These are phyloP conservation scores for Spea bombifrons DNA, from an alignment of 2,113 vertebrate species.

Conservation along the genomic window DNA sequence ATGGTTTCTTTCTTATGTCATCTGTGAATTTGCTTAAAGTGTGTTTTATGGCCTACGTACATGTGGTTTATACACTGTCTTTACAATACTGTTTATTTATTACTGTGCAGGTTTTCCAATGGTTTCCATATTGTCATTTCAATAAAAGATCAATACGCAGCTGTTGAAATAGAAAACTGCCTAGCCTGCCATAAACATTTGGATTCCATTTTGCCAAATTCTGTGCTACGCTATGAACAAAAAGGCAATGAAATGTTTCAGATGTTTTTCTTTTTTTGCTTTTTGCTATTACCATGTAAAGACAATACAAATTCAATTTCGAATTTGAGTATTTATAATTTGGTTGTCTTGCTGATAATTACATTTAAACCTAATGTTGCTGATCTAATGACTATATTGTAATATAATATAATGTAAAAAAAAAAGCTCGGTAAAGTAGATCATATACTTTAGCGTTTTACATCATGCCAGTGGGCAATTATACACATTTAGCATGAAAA, in stretches of 20 bases:
- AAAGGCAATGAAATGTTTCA: neutral
- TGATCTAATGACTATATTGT: neutral
- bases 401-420: neutral
- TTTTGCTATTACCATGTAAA: neutral
- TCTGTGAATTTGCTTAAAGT: constrained; percentile 4
- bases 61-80: neutral
- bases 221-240: neutral
- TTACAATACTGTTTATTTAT: constrained; percentile 14
- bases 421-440: neutral
- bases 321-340: no score
- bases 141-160: neutral
- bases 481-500: neutral
- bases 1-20: constrained; percentile 25
- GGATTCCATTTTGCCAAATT: neutral
- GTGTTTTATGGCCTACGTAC: neutral
- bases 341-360: no score
- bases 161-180: neutral
- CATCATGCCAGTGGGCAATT: no score
- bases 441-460: neutral
- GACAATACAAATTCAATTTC: neutral
- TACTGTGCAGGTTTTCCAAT: neutral
- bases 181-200: neutral
- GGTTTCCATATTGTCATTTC: constrained; percentile 12
- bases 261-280: neutral
- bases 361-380: neutral